Conservation (phyloP, 2,113 vertebrate species). For the Oxyura jamaicensis region DNA sequence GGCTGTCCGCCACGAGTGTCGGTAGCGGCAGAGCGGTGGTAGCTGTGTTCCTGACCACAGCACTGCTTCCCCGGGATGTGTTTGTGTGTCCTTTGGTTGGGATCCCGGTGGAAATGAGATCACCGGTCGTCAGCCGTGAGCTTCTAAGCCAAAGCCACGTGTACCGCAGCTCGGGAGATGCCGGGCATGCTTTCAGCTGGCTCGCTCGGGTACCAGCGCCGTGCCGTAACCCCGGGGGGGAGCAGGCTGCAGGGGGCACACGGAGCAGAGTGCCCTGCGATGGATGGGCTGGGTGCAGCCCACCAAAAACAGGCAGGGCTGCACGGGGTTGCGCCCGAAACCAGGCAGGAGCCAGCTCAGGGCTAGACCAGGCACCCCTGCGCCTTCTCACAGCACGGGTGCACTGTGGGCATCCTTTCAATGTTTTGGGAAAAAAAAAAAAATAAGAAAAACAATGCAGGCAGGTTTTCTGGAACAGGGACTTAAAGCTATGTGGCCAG, state of each 20-base stretch:
- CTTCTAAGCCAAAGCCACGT: not conserved
- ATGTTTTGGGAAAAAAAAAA: fast-evolving
- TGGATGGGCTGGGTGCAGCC: not conserved
- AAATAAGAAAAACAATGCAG: not conserved
- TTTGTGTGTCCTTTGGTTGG: not conserved
- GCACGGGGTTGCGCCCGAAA: not conserved
- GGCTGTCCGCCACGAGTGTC: fast-evolving
- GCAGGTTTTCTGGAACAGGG: not conserved
- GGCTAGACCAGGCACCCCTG: not conserved
- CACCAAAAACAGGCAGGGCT: fast-evolving
- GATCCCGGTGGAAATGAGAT: not conserved
- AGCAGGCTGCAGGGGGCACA: no score
- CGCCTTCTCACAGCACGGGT: not conserved
- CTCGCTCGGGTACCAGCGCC: not conserved
- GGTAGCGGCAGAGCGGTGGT: fast-evolving
- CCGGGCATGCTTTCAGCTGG: fast-evolving
- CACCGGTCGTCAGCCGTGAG: fast-evolving
- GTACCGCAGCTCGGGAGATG: fast-evolving
- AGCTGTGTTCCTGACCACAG: not conserved
- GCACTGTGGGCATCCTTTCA: not conserved
- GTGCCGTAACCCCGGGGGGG: no score
- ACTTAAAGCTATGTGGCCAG: not conserved
- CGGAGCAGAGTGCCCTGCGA: fast-evolving
- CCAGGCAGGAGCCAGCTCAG: no score
- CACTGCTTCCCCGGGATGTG: not conserved